phyloP scores from a whole-genome alignment of 2,113 vertebrate species.

The Callospermophilus lateralis region DNA sequence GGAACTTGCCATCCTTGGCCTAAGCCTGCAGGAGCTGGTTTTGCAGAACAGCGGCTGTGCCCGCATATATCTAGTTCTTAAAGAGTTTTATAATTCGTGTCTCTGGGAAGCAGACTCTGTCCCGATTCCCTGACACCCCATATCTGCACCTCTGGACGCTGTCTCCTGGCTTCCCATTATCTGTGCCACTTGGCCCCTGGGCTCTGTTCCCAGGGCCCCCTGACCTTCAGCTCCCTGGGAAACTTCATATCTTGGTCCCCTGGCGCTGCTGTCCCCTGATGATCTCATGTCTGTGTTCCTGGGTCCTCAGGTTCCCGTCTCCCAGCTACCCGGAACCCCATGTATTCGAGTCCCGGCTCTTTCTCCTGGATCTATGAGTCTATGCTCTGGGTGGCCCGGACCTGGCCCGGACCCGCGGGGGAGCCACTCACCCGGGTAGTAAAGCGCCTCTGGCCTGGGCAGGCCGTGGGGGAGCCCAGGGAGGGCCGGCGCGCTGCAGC shows the following conservation, averaged over 20 bases:
- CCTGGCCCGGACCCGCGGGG: background rate
- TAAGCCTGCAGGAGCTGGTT: background rate
- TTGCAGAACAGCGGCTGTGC: background rate
- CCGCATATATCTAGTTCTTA: background rate
- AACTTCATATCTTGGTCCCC: background rate
- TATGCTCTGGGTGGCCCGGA: background rate
- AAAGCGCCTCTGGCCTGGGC: slow-evolving; percentile 77
- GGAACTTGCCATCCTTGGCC: background rate
- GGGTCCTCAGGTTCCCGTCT: background rate
- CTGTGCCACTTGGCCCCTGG: background rate
- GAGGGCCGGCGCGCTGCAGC: background rate
- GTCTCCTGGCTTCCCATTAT: background rate
- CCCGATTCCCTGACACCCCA: too few relatives aligned
- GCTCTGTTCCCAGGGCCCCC: background rate
- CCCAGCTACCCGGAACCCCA: background rate
- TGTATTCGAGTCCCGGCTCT: background rate
- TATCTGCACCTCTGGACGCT: background rate
- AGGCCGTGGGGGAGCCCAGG: slow-evolving; percentile 66
- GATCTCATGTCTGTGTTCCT: background rate
- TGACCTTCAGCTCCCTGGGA: background rate
- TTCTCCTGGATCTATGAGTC: background rate
- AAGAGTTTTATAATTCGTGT: background rate
- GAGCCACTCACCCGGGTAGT: slow-evolving; percentile 81
- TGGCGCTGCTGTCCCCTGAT: background rate
- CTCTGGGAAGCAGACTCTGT: background rate